phyloP scores from a whole-genome alignment of 2,797 vertebrate genomes.

The Sparidentex hasta region DNA sequence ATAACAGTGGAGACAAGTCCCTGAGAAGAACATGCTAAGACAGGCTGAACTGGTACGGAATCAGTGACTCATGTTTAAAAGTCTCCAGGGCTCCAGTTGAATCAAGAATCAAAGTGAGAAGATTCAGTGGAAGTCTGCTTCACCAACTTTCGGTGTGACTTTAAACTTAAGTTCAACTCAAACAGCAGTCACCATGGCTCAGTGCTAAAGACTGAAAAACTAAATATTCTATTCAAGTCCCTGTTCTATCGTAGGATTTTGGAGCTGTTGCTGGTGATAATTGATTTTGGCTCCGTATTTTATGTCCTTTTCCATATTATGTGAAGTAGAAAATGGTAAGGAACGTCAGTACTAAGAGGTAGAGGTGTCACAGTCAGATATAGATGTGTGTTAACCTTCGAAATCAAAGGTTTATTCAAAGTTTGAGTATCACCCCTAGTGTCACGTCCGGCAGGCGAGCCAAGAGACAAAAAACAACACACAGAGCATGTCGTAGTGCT shows the following conservation, averaged over 20 bases:
- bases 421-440: too few species aligned
- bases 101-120: background rate
- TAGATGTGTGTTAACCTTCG: too few species aligned
- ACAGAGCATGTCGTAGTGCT: too few species aligned
- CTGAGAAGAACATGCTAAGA: slow-evolving; percentile 28
- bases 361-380: too few species aligned
- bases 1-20: slow-evolving; percentile 6
- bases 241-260: background rate
- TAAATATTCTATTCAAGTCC: background rate
- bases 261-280: background rate
- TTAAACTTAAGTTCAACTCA: slow-evolving; percentile 17
- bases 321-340: background rate
- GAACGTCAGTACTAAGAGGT: background rate
- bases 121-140: background rate
- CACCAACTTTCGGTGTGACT: background rate
- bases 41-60: slow-evolving; percentile 4
- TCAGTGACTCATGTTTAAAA: slow-evolving; percentile 17
- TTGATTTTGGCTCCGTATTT: background rate
- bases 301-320: background rate
- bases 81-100: slow-evolving; percentile 14
- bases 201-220: background rate
- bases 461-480: too few species aligned
- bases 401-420: too few species aligned
- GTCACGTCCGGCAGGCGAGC: too few species aligned
- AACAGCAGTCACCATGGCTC: background rate